These are phyloP conservation scores for Hozukius guyotensis DNA, from an alignment of 2,797 vertebrate genomes.

Conservation along the genomic window DNA sequence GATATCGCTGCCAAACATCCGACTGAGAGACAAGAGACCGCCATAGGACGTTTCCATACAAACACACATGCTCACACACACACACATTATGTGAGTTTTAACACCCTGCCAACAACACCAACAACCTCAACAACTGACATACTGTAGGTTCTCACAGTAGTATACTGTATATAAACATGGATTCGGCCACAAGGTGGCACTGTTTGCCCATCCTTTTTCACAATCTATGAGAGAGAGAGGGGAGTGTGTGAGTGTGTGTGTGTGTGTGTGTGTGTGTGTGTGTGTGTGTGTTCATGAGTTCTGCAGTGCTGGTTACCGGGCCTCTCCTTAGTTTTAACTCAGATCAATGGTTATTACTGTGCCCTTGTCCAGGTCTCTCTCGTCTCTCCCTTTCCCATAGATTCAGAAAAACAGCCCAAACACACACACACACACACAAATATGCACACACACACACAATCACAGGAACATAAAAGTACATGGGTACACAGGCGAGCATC, in stretches of 20 bases:
- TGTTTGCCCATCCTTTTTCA: constrained; percentile 60
- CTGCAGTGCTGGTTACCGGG: constrained; percentile 68
- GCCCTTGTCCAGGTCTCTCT: constrained; percentile 70
- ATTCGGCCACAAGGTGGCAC: constrained; percentile 66
- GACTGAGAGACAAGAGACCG: constrained; percentile 55
- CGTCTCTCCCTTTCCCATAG: constrained; percentile 13
- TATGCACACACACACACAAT: background rate
- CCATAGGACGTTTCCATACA: constrained; percentile 22
- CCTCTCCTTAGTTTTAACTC: constrained; percentile 75
- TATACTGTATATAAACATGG: background rate
- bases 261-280: constrained; percentile 4
- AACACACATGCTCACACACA: constrained; percentile 10
- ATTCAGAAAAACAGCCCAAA: constrained; percentile 10
- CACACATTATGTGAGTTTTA: constrained; percentile 9
- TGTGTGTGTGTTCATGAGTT: constrained; percentile 28
- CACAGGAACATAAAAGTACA: constrained; percentile 9
- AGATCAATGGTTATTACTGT: constrained; percentile 82
- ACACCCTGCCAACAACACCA: constrained; percentile 6
- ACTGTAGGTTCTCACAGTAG: background rate
- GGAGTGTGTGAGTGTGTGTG: background rate
- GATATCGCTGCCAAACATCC: constrained; percentile 55
- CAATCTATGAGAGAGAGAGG: background rate
- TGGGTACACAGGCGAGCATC: constrained; percentile 27
- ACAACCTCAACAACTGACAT: constrained; percentile 11
- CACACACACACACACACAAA: background rate